Conservation (phyloP, 2,797 vertebrate genomes). For the Hypotaenidia okinawae region DNA sequence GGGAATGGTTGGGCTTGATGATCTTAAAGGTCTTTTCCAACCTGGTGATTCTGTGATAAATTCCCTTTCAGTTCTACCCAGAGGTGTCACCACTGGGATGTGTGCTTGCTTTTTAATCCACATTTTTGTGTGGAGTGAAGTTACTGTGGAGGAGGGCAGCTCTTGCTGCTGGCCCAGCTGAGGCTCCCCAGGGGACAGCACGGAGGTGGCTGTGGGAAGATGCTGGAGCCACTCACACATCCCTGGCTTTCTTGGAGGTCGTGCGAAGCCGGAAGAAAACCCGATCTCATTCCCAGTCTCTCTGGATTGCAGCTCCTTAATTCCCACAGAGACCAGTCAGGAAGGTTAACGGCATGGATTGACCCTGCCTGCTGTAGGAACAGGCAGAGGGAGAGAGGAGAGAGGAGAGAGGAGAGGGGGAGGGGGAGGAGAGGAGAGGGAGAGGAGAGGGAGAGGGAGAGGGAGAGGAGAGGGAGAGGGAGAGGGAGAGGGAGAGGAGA, state of each 20-base stretch:
- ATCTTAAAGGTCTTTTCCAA: too few species aligned
- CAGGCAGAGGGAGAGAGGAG: neutral
- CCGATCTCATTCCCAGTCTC: neutral
- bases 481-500: too few species aligned
- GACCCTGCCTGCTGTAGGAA: neutral
- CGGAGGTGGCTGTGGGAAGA: constrained; percentile 14
- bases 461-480: too few species aligned
- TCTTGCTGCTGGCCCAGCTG: neutral
- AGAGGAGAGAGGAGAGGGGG: too few species aligned
- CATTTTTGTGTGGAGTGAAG: neutral
- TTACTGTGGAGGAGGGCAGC: neutral
- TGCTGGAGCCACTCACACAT: neutral
- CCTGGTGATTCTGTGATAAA: too few species aligned
- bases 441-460: too few species aligned
- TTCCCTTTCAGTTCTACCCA: neutral
- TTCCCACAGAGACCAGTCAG: neutral
- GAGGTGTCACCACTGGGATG: neutral
- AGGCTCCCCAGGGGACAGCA: neutral
- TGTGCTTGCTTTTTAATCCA: neutral
- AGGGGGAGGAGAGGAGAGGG: too few species aligned
- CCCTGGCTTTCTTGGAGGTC: neutral
- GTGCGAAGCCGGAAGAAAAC: neutral
- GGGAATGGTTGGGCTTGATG: too few species aligned
- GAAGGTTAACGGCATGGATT: neutral
- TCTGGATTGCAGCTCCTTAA: neutral